Conservation (phyloP, 2,888 invertebrate genomes). For the Sycophila texana region DNA sequence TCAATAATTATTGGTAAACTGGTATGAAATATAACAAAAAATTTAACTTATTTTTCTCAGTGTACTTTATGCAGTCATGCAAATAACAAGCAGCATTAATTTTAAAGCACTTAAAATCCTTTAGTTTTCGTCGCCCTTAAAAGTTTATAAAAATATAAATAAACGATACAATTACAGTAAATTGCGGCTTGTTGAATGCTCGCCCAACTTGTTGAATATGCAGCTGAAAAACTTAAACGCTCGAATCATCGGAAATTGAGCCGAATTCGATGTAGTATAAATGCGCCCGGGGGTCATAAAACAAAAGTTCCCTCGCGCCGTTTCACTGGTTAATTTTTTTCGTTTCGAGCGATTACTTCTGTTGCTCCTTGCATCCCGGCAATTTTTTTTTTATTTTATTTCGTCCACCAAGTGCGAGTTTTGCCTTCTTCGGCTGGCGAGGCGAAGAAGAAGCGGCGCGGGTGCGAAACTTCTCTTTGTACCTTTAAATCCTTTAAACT, state of each 20-base stretch:
- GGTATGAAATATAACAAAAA: background rate
- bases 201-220: too few relatives aligned
- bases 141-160: too few relatives aligned
- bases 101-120: too few relatives aligned
- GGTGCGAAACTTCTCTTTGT: slow-evolving; percentile 3
- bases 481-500: background rate
- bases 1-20: background rate
- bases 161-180: too few relatives aligned
- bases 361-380: background rate
- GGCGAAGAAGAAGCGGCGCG: background rate
- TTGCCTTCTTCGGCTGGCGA: slow-evolving; percentile 19
- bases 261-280: slow-evolving; percentile 13
- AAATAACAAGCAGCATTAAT: too few relatives aligned
- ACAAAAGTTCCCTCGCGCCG: slow-evolving; percentile 13
- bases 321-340: slow-evolving; percentile 32
- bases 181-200: background rate
- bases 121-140: too few relatives aligned
- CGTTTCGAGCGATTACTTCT: slow-evolving; percentile 10
- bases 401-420: background rate
- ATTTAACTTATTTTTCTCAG: background rate
- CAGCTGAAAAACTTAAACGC: too few relatives aligned
- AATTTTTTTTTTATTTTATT: slow-evolving; percentile 37
- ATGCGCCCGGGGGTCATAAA: slow-evolving; percentile 37
- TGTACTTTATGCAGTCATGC: background rate
- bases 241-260: too few relatives aligned